phyloP scores from a whole-genome alignment of 2,888 invertebrate species.

The Drosophila sordidula region DNA sequence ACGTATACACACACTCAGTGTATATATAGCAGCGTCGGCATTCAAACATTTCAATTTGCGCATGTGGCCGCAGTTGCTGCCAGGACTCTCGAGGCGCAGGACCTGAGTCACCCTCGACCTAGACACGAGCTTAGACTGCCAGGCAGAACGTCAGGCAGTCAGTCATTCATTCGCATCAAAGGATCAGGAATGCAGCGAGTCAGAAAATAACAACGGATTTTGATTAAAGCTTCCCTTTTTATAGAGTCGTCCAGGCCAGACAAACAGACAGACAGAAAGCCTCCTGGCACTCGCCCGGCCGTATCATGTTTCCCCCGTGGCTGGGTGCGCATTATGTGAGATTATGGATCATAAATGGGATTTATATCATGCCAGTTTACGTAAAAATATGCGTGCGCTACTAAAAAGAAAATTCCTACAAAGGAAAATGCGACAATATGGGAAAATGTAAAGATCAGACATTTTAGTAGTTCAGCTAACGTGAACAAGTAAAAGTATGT shows the following conservation, averaged over 20 bases:
- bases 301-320: conserved; percentile 78
- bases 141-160: conserved; percentile 40
- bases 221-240: conserved; percentile 85
- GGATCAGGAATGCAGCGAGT: conserved; percentile 87
- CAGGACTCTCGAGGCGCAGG: conserved; percentile 24
- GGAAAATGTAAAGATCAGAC: neutral
- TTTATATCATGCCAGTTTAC: conserved; percentile 77
- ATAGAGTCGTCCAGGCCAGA: conserved; percentile 65
- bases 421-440: conserved; percentile 15
- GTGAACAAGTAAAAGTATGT: neutral
- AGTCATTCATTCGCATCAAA: conserved; percentile 82
- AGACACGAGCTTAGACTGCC: conserved; percentile 34
- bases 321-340: conserved; percentile 82
- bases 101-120: conserved; percentile 62
- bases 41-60: conserved; percentile 83
- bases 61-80: conserved; percentile 66
- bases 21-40: conserved; percentile 51
- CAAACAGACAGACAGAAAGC: conserved; percentile 21
- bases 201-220: conserved; percentile 87
- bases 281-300: conserved; percentile 26
- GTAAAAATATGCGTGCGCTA: conserved; percentile 11
- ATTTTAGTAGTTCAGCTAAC: neutral
- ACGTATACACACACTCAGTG: neutral
- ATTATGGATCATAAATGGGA: conserved; percentile 85
- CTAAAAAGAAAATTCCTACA: conserved; percentile 20